phyloP scores from a whole-genome alignment of 2,797 vertebrate species.

The Manis crassicaudata region DNA sequence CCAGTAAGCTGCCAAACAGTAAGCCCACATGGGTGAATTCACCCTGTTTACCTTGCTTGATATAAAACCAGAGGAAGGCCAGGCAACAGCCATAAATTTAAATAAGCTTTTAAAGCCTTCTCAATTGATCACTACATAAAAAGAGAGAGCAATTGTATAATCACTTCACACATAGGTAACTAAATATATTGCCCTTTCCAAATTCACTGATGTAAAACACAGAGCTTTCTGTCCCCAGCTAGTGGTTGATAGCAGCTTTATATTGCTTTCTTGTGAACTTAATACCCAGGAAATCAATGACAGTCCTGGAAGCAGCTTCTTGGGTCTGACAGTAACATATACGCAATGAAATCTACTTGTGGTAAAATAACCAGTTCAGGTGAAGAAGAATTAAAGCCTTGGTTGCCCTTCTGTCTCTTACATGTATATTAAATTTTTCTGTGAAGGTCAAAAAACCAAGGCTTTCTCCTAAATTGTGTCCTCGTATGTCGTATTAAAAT shows the following conservation, averaged over 20 bases:
- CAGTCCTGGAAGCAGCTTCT: constrained; percentile 3
- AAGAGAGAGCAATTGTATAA: constrained; percentile 67
- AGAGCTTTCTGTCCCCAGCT: constrained; percentile 55
- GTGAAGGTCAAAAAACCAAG: not conserved
- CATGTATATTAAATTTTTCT: not conserved
- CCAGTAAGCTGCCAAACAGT: constrained; percentile 72
- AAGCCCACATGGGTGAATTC: constrained; percentile 60
- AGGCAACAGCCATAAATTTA: constrained; percentile 68
- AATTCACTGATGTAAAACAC: constrained; percentile 74
- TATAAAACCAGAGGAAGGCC: constrained; percentile 43
- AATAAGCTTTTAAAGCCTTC: constrained; percentile 65
- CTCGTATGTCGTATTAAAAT: constrained; percentile 35
- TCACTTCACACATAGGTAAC: constrained; percentile 73
- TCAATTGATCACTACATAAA: constrained; percentile 64
- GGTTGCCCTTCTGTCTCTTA: not conserved
- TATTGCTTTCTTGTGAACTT: constrained; percentile 64
- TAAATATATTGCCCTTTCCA: constrained; percentile 69
- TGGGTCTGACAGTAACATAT: not conserved
- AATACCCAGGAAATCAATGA: constrained; percentile 62
- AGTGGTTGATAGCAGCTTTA: constrained; percentile 58
- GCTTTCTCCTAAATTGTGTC: not conserved
- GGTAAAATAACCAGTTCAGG: not conserved
- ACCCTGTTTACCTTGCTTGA: constrained; percentile 56
- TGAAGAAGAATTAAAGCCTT: constrained; percentile 34
- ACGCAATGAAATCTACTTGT: not conserved